Evolutionary conservation across 1,140 invertebrate species (phyloP).

Genomic region (Lepidurus couesii): DNA sequence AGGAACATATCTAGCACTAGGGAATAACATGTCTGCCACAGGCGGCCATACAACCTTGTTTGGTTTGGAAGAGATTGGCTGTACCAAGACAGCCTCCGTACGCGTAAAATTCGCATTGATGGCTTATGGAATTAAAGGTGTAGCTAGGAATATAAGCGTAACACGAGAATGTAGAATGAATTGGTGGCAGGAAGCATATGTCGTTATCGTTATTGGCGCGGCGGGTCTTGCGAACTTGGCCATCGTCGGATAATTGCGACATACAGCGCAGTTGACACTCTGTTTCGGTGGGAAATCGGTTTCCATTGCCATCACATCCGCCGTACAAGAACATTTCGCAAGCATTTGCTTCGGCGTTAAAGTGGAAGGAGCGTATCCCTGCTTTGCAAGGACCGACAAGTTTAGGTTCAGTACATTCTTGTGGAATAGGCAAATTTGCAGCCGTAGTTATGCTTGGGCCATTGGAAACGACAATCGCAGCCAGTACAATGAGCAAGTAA

Average conservation of each 20-base stretch:
- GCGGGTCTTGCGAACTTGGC: no score
- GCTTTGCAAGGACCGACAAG: slow-evolving; percentile 16
- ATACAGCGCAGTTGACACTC: slow-evolving; percentile 61
- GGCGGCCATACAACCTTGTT: slow-evolving; percentile 38
- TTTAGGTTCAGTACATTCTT: no score
- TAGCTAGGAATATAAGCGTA: slow-evolving; percentile 31
- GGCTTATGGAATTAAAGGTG: slow-evolving; percentile 30
- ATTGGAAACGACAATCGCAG: no score
- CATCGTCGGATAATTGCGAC: no score
- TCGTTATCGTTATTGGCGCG: not conserved
- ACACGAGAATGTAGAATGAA: not conserved
- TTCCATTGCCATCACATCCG: slow-evolving; percentile 74
- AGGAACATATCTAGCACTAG: no score
- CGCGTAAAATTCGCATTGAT: slow-evolving; percentile 36
- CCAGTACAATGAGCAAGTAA: no score
- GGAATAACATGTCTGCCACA: slow-evolving; percentile 33
- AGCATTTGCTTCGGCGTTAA: slow-evolving; percentile 66
- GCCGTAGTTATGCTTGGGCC: no score
- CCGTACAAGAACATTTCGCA: slow-evolving; percentile 64
- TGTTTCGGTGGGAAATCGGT: slow-evolving; percentile 75
- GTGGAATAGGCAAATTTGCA: no score
- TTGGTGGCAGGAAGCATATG: slow-evolving; percentile 28
- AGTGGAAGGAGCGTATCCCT: slow-evolving; percentile 56
- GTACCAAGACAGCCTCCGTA: slow-evolving; percentile 45
- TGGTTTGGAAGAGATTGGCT: slow-evolving; percentile 42